A percentile compares a stretch with the other conserved stretches of the same genome.
Conservation (phyloP, 2,888 invertebrate species). For the Metacarcinus magister region DNA sequence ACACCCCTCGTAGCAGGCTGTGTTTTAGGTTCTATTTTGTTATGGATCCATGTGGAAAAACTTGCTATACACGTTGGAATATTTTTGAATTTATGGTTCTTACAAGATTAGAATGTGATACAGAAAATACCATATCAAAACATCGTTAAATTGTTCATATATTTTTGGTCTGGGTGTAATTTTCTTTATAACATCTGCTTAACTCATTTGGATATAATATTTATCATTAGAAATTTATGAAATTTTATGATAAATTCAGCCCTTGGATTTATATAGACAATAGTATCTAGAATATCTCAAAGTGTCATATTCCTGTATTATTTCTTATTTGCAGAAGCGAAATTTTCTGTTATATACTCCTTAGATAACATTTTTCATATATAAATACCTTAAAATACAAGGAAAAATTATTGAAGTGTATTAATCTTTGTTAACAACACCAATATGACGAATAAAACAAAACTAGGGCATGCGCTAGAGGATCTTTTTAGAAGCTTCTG, state of each 20-base stretch:
- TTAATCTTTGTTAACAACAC: neutral
- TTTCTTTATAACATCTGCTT: no score
- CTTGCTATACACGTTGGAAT: neutral
- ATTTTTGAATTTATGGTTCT: neutral
- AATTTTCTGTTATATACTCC: neutral
- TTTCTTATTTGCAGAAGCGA: neutral
- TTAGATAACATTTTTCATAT: neutral
- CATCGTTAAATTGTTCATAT: neutral
- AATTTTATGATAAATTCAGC: neutral
- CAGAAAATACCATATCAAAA: no score
- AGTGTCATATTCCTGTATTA: neutral
- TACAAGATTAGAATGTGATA: neutral
- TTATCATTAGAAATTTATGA: neutral
- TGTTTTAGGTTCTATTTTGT: neutral
- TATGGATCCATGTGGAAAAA: neutral
- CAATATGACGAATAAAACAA: neutral
- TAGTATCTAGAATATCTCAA: neutral
- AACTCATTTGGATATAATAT: no score
- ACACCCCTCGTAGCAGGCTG: neutral
- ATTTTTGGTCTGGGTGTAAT: neutral
- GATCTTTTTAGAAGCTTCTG: constrained; percentile 66
- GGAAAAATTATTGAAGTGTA: neutral
- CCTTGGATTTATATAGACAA: neutral
- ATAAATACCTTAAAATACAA: neutral
- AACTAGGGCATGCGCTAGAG: neutral